Evolutionary conservation across 2,797 vertebrate genomes (phyloP).

Genomic region (Monodelphis domestica): DNA sequence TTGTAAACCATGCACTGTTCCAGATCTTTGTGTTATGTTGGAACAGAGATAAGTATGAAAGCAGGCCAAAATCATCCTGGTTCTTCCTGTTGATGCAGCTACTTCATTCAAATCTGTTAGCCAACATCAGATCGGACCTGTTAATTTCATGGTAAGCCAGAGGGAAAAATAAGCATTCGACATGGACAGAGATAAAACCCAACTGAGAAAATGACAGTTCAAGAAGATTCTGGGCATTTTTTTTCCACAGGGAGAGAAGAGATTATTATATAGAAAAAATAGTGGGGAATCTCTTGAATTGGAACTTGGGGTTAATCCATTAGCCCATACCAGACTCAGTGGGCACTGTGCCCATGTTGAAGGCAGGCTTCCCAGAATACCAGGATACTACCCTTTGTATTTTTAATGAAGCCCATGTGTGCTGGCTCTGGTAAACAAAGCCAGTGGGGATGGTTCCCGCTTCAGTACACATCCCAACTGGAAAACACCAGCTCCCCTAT

Average conservation of each 20-base stretch:
- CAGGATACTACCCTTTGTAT: background rate
- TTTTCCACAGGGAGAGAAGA: background rate
- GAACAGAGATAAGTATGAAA: background rate
- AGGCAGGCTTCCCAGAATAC: fast-evolving
- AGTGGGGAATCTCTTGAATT: background rate
- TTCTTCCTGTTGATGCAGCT: background rate
- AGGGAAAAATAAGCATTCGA: background rate
- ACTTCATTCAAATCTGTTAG: background rate
- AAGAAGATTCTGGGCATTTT: no score
- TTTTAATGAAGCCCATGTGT: background rate
- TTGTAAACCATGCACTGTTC: background rate
- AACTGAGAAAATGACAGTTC: background rate
- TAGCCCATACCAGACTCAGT: background rate
- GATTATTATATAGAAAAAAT: background rate
- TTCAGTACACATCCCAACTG: fast-evolving
- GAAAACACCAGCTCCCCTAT: background rate
- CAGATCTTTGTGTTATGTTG: background rate
- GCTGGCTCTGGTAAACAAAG: background rate
- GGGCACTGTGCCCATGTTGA: background rate
- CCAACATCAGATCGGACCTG: fast-evolving
- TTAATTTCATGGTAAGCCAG: background rate
- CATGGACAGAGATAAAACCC: background rate
- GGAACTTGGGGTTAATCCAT: background rate
- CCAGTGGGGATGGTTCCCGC: fast-evolving
- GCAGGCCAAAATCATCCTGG: background rate